Evolutionary conservation across 2,797 vertebrate genomes (phyloP).

Genomic region (Salmo trutta): DNA sequence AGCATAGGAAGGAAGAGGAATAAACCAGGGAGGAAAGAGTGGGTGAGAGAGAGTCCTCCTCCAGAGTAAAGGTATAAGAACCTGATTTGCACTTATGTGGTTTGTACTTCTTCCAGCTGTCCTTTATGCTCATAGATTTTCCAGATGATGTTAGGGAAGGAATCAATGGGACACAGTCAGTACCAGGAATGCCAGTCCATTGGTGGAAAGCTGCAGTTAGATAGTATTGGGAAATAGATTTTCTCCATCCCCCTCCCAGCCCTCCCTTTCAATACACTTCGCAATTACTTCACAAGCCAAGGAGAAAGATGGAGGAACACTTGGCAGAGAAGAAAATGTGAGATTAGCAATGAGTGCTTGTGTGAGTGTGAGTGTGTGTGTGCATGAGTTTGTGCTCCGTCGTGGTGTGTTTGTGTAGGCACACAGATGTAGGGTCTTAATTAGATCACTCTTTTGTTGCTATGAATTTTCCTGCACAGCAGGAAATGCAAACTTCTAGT

Average conservation of each 20-base stretch:
- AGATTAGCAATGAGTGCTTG: slow-evolving; percentile 7
- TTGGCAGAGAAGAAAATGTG: slow-evolving; percentile 51
- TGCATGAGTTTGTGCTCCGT: slow-evolving; percentile 27
- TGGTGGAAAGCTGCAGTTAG: slow-evolving; percentile 81
- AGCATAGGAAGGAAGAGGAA: slow-evolving; percentile 32
- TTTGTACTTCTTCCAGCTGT: slow-evolving; percentile 69
- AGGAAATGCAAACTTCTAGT: no score
- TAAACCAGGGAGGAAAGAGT: slow-evolving; percentile 1
- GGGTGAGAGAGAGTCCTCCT: slow-evolving; percentile 48
- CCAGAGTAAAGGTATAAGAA: slow-evolving; percentile 37
- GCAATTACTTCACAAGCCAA: slow-evolving; percentile 72
- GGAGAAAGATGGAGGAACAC: slow-evolving; percentile 54
- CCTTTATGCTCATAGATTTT: slow-evolving; percentile 90
- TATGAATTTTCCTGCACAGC: no score
- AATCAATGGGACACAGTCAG: slow-evolving; percentile 86
- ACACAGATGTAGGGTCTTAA: no score
- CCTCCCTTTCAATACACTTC: slow-evolving; percentile 65
- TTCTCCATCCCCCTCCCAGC: slow-evolving; percentile 63
- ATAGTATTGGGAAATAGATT: slow-evolving; percentile 92
- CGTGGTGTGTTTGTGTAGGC: slow-evolving; percentile 20
- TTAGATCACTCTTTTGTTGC: no score
- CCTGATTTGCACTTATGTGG: slow-evolving; percentile 70
- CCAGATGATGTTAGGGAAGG: slow-evolving; percentile 82
- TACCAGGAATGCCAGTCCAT: slow-evolving; percentile 89
- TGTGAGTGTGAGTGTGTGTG: slow-evolving; percentile 4